These are phyloP conservation scores for Sebastes minor DNA, from an alignment of 2,797 vertebrate genomes.

Conservation along the genomic window DNA sequence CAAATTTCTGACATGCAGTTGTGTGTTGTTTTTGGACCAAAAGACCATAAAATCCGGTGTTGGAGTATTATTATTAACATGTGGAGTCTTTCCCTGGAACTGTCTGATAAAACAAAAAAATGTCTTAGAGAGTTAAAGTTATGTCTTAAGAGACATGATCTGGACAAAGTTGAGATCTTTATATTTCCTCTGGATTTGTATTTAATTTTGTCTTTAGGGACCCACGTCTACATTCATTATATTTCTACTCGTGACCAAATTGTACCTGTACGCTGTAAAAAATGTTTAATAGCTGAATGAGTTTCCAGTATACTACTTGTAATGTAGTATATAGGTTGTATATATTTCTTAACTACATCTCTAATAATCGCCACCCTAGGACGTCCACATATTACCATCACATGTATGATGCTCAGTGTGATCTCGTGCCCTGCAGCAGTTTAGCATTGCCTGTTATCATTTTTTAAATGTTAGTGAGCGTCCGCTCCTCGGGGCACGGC, in stretches of 20 bases:
- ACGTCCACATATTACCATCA: neutral
- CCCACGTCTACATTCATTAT: neutral
- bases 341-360: neutral
- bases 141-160: too few relatives aligned
- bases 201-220: neutral
- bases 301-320: neutral
- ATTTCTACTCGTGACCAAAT: neutral
- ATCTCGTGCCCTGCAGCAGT: slow-evolving; percentile 5
- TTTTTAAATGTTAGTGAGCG: slow-evolving; percentile 28
- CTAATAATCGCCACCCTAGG: neutral
- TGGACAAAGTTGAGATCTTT: neutral
- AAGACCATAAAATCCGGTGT: neutral
- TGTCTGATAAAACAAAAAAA: neutral
- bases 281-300: neutral
- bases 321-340: neutral
- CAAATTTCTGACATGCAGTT: neutral
- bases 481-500: slow-evolving; percentile 13
- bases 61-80: neutral
- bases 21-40: neutral
- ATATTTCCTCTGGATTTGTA: neutral
- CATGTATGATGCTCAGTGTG: slow-evolving; percentile 10
- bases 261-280: neutral
- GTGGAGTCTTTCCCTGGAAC: neutral
- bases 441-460: neutral
- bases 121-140: neutral